phyloP scores from a whole-genome alignment of 2,113 vertebrate species.

The Podarcis muralis region DNA sequence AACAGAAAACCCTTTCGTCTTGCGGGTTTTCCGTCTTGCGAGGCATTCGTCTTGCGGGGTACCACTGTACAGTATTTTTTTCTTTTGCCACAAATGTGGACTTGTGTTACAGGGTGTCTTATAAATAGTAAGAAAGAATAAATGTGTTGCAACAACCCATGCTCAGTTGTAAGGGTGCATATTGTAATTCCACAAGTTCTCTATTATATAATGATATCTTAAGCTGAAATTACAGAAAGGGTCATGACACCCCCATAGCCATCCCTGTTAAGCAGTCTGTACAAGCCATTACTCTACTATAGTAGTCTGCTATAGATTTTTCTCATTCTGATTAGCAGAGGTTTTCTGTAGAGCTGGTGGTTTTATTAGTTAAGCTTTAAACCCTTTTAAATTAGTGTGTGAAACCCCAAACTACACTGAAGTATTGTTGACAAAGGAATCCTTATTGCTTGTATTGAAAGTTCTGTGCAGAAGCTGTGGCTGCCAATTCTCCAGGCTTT shows the following conservation, averaged over 20 bases:
- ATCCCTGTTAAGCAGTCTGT: not conserved
- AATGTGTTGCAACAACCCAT: not conserved
- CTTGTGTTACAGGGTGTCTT: not conserved
- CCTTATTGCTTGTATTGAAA: conserved; percentile 8
- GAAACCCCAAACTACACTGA: conserved; percentile 11
- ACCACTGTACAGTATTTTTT: not conserved
- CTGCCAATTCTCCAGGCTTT: conserved; percentile 21
- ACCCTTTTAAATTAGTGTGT: conserved; percentile 33
- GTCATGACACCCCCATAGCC: not conserved
- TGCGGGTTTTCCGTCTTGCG: too few relatives aligned
- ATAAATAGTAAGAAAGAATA: not conserved
- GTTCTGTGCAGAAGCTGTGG: conserved; percentile 13
- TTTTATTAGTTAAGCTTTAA: conserved; percentile 38
- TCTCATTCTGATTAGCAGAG: conserved; percentile 7
- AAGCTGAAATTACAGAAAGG: not conserved
- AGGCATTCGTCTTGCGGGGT: too few relatives aligned
- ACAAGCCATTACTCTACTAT: not conserved
- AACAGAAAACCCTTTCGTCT: too few relatives aligned
- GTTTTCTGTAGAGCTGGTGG: conserved; percentile 23
- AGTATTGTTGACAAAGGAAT: conserved; percentile 16
- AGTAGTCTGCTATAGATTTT: conserved; percentile 8
- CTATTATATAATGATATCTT: not conserved
- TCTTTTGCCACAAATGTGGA: not conserved
- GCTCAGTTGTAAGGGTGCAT: not conserved
- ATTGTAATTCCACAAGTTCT: not conserved